phyloP scores from a whole-genome alignment of 2,797 vertebrate genomes.

The Decapterus maruadsi region DNA sequence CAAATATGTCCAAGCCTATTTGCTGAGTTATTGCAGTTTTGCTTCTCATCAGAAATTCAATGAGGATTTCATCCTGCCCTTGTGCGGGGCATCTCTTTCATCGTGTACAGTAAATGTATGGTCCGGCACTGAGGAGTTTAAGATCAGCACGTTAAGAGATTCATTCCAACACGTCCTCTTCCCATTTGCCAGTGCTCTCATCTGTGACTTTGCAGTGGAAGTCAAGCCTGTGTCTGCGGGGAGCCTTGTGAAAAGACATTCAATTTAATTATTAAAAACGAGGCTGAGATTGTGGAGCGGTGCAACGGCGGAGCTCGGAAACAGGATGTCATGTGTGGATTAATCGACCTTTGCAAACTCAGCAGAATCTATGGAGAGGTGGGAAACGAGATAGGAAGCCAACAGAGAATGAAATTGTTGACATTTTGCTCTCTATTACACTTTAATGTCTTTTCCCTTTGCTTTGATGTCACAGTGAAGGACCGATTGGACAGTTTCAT shows the following conservation, averaged over 20 bases:
- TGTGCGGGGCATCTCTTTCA: conserved; percentile 10
- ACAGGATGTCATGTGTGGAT: conserved; percentile 55
- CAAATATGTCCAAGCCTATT: background rate
- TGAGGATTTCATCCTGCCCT: conserved; percentile 5
- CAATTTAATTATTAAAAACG: conserved; percentile 69
- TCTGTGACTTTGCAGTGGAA: conserved; percentile 42
- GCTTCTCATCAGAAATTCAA: background rate
- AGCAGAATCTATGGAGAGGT: conserved; percentile 59
- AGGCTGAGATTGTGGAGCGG: conserved; percentile 37
- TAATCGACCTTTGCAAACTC: conserved; percentile 71
- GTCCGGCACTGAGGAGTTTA: conserved; percentile 15
- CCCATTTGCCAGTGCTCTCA: conserved; percentile 16
- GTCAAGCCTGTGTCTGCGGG: conserved; percentile 38
- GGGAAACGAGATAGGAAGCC: conserved; percentile 63
- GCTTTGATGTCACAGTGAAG: conserved; percentile 1
- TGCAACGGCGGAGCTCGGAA: conserved; percentile 32
- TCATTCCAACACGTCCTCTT: conserved; percentile 15
- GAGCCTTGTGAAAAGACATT: conserved; percentile 44
- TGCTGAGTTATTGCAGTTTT: conserved; percentile 7
- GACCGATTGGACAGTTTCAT: conserved; percentile 25
- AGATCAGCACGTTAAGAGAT: conserved; percentile 12
- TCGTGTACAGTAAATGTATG: conserved; percentile 4
- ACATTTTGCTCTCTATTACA: conserved; percentile 70
- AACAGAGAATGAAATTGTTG: conserved; percentile 64
- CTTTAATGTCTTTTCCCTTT: conserved; percentile 41